phyloP scores from a whole-genome alignment of 1,140 invertebrate genomes.

The Penaeus indicus region DNA sequence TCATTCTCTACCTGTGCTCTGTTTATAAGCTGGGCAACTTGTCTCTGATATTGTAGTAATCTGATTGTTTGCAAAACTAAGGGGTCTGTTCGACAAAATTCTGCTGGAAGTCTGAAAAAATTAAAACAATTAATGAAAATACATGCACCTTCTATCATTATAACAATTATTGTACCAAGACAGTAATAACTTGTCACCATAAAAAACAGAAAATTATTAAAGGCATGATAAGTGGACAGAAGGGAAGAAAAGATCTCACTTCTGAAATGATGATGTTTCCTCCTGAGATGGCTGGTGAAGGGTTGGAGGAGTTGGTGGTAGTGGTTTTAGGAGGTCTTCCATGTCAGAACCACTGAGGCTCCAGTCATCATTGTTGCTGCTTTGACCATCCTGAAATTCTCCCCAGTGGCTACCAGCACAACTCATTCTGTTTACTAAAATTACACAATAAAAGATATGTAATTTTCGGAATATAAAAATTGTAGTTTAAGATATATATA shows the following conservation, averaged over 20 bases:
- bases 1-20: slow-evolving; percentile 54
- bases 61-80: slow-evolving; percentile 62
- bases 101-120: slow-evolving; percentile 53
- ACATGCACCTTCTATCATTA: background rate
- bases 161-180: no score
- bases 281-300: slow-evolving; percentile 63
- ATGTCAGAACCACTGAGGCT: slow-evolving; percentile 57
- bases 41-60: slow-evolving; percentile 61
- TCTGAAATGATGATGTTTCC: slow-evolving; percentile 63
- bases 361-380: slow-evolving; percentile 53
- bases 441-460: background rate
- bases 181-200: no score
- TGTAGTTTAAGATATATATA: no score
- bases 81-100: slow-evolving; percentile 57
- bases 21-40: slow-evolving; percentile 57
- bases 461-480: background rate
- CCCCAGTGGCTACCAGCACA: slow-evolving; percentile 55
- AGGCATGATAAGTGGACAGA: no score
- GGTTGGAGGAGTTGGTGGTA: slow-evolving; percentile 47
- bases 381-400: slow-evolving; percentile 35
- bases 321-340: slow-evolving; percentile 59
- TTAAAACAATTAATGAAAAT: background rate
- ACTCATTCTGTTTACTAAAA: slow-evolving; percentile 39
- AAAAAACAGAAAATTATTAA: no score
- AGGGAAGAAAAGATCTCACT: slow-evolving; percentile 18